A percentile compares a stretch with the other conserved stretches of the same genome.
Conservation (phyloP, 2,113 vertebrate species). For the Hemiprocne comata region DNA sequence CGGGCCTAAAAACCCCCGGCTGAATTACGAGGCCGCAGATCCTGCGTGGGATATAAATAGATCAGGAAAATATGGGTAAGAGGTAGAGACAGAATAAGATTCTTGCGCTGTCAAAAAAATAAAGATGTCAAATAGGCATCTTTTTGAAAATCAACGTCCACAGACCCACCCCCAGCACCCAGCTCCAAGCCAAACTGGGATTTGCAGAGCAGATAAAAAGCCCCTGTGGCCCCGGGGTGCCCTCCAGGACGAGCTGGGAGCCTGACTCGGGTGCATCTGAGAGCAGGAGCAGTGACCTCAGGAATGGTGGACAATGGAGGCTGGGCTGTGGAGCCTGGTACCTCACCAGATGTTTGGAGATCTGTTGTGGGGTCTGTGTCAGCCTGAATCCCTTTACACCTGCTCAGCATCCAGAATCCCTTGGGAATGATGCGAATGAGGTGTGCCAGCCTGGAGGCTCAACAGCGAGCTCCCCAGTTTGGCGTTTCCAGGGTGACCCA, state of each 20-base stretch:
- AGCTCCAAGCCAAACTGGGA: neutral
- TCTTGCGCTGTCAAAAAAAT: slow-evolving; percentile 56
- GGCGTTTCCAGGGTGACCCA: neutral
- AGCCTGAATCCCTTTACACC: neutral
- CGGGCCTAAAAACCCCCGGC: neutral
- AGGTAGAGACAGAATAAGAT: slow-evolving; percentile 35
- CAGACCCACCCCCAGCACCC: neutral
- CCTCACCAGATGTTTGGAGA: neutral
- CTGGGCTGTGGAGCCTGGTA: neutral
- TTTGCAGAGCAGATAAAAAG: neutral
- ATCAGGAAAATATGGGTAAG: slow-evolving; percentile 8
- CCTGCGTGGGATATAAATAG: neutral
- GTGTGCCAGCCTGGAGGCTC: neutral
- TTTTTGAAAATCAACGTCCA: slow-evolving; percentile 20
- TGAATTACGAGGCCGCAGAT: neutral
- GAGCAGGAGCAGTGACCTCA: neutral
- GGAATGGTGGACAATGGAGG: neutral
- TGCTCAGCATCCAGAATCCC: fast-evolving
- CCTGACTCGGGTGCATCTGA: fast-evolving
- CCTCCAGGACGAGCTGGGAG: neutral
- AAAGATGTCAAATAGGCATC: neutral
- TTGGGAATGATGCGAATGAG: fast-evolving
- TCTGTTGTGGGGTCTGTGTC: neutral
- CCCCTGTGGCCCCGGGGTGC: neutral
- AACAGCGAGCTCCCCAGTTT: fast-evolving